A percentile compares a stretch with the other conserved stretches of the same genome.
Conservation (phyloP, 2,797 vertebrate genomes). For the Loris lydekkerianus region DNA sequence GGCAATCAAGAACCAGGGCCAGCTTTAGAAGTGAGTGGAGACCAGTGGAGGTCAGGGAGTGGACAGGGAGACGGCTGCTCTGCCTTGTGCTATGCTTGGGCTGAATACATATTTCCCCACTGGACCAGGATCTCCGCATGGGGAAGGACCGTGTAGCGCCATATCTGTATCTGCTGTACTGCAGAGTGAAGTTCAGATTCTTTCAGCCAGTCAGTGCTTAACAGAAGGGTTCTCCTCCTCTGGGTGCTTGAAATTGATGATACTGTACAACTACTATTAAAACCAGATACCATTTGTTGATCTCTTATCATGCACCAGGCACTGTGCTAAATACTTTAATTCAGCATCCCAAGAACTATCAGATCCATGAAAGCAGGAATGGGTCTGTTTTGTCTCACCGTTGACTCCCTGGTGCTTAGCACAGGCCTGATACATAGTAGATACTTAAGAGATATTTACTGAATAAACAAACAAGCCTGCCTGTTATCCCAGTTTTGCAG, state of each 20-base stretch:
- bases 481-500: background rate
- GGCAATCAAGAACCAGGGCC: background rate
- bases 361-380: background rate
- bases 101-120: background rate
- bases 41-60: background rate
- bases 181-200: background rate
- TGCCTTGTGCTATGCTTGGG: background rate
- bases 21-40: background rate
- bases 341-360: slow-evolving; percentile 40
- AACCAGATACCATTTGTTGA: slow-evolving; percentile 39
- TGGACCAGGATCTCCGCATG: background rate
- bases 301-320: slow-evolving; percentile 36
- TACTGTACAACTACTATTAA: slow-evolving; percentile 11
- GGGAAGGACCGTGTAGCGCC: background rate
- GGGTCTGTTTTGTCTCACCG: slow-evolving; percentile 3
- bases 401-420: background rate
- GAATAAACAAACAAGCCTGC: slow-evolving; percentile 14
- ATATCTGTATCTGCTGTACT: background rate
- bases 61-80: background rate
- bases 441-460: background rate
- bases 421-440: background rate
- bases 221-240: background rate
- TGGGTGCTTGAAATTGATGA: slow-evolving; percentile 1
- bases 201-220: background rate
- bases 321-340: slow-evolving; percentile 11